These are phyloP conservation scores for Papilio xuthus DNA, from an alignment of 1,140 invertebrate genomes.

Conservation along the genomic window DNA sequence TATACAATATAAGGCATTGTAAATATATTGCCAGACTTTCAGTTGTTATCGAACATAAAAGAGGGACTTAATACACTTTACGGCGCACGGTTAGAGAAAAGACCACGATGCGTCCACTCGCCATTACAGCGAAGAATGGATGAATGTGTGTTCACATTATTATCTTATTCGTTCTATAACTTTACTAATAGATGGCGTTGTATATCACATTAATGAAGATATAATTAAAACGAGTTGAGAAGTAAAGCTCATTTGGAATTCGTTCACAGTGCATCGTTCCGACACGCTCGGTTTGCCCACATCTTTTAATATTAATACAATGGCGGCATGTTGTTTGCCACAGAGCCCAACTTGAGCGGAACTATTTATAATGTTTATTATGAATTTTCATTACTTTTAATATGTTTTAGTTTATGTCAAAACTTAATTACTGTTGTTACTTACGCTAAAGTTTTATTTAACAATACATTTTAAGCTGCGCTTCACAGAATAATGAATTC, in stretches of 20 bases:
- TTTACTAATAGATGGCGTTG: constrained; percentile 21
- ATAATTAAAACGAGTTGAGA: constrained; percentile 5
- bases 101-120: no score
- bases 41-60: background rate
- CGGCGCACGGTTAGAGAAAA: no score
- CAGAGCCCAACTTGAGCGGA: background rate
- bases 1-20: background rate
- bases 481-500: no score
- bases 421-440: background rate
- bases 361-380: background rate
- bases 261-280: constrained; percentile 27
- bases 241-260: constrained; percentile 25
- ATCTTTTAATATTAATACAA: constrained; percentile 31
- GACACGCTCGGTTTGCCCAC: constrained; percentile 34
- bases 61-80: background rate
- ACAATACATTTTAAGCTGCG: no score
- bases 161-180: background rate
- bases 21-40: background rate
- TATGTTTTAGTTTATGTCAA: background rate
- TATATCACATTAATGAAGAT: constrained; percentile 6
- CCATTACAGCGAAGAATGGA: no score
- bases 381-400: no score
- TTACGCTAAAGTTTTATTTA: background rate
- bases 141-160: no score
- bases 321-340: constrained; percentile 19